Conservation (phyloP, 2,113 vertebrate genomes). For the Pimephales promelas region DNA sequence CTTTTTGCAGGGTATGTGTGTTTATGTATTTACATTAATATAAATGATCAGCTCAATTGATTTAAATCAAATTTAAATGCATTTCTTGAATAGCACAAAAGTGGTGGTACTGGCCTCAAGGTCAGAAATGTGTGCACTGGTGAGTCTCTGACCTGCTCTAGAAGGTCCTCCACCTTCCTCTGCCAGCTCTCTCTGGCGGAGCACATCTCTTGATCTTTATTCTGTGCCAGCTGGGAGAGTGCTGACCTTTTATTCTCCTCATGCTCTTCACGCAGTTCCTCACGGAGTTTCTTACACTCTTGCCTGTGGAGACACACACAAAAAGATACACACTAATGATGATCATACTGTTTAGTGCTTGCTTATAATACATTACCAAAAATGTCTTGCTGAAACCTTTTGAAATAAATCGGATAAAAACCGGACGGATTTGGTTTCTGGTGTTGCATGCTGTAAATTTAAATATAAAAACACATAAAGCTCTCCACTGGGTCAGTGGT, state of each 20-base stretch:
- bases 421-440: not conserved
- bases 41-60: not conserved
- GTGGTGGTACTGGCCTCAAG: not conserved
- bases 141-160: conserved; percentile 85
- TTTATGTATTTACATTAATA: not conserved
- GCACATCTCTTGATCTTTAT: conserved; percentile 90
- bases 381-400: not conserved
- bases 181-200: conserved; percentile 93
- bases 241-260: conserved; percentile 90
- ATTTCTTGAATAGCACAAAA: not conserved
- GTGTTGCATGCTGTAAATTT: conserved; percentile 9
- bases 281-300: conserved; percentile 94
- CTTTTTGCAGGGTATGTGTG: not conserved
- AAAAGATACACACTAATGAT: conserved; percentile 16
- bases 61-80: too few species aligned
- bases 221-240: conserved; percentile 86
- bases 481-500: not conserved
- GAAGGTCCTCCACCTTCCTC: conserved; percentile 97
- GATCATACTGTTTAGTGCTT: conserved; percentile 24
- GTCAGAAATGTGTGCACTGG: not conserved
- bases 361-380: not conserved
- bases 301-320: conserved; percentile 77
- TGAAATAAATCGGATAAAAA: not conserved
- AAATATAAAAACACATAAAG: conserved; percentile 35
- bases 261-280: conserved; percentile 90